Percentiles rank a stretch among this genome's conserved stretches.
Conservation (phyloP, 92 coral and sea anemone genomes). For the Nematostella vectensis region DNA sequence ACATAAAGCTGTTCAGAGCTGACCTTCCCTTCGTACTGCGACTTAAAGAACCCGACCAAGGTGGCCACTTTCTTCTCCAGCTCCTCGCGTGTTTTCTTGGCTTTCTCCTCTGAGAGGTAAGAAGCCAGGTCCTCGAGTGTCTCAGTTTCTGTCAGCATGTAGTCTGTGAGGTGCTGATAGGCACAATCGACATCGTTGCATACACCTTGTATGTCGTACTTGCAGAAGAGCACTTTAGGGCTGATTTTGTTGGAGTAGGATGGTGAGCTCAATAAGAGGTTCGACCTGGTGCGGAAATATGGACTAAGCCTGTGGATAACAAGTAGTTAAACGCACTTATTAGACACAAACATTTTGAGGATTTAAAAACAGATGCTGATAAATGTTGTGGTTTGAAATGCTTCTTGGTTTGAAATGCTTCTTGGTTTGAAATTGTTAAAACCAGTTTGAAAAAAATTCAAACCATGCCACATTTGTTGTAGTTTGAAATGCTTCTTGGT, state of each 20-base stretch:
- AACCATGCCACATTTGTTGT: no score
- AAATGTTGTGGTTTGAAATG: no score
- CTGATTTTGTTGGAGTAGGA: constrained; percentile 71
- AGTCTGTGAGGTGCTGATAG: constrained; percentile 55
- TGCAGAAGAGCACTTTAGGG: constrained; percentile 54
- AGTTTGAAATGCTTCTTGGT: no score
- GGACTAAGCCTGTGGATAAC: constrained; percentile 74
- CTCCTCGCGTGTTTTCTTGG: constrained; percentile 6
- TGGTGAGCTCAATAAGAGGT: constrained; percentile 59
- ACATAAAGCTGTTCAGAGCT: constrained; percentile 74
- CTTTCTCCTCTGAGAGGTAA: constrained; percentile 30
- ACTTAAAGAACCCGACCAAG: constrained; percentile 44
- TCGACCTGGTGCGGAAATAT: constrained; percentile 73
- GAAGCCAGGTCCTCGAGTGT: constrained; percentile 73
- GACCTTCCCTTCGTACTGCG: constrained; percentile 76
- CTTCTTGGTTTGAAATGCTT: no score
- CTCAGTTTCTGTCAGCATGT: constrained; percentile 42
- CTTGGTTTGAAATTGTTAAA: no score
- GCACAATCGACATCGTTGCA: constrained; percentile 87
- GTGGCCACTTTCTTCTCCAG: constrained; percentile 23
- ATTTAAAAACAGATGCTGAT: no score
- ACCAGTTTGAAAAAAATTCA: no score
- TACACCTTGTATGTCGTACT: constrained; percentile 76
- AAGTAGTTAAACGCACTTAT: constrained; percentile 1
- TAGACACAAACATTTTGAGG: neutral